These are phyloP conservation scores for Lepilemur septentrionalis DNA, from an alignment of 2,797 vertebrate genomes.

Conservation along the genomic window DNA sequence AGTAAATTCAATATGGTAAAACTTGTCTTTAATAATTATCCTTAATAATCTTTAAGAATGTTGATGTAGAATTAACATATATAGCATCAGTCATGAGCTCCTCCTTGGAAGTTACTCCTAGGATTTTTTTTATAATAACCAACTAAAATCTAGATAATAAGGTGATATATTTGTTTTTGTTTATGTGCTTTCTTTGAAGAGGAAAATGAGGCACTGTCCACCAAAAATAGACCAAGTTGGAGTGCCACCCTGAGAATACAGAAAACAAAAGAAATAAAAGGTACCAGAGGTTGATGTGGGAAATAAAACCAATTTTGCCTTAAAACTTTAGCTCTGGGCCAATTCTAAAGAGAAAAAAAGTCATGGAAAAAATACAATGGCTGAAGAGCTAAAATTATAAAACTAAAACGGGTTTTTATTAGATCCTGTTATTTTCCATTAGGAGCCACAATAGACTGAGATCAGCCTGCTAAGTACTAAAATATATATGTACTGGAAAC, in stretches of 20 bases:
- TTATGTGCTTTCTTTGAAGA: background rate
- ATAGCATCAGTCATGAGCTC: background rate
- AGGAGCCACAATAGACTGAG: background rate
- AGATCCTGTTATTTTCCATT: background rate
- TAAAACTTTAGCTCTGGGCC: background rate
- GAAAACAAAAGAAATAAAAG: background rate
- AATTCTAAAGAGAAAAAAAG: background rate
- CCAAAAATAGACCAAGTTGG: background rate
- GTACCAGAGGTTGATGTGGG: fast-evolving
- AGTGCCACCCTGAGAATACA: background rate
- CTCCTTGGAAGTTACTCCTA: background rate
- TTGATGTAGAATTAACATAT: background rate
- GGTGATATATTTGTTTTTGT: background rate
- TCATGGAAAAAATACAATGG: background rate
- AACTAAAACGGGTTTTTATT: background rate
- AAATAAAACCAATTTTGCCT: background rate
- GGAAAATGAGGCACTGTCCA: background rate
- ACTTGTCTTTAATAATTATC: background rate
- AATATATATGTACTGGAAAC: background rate
- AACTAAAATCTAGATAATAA: background rate
- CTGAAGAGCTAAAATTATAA: constrained; percentile 24
- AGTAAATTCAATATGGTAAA: background rate
- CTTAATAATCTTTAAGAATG: background rate
- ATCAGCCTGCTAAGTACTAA: background rate
- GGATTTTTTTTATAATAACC: background rate